Evolutionary conservation across 2,888 invertebrate genomes (phyloP).

Genomic region (Torymus tubicola): DNA sequence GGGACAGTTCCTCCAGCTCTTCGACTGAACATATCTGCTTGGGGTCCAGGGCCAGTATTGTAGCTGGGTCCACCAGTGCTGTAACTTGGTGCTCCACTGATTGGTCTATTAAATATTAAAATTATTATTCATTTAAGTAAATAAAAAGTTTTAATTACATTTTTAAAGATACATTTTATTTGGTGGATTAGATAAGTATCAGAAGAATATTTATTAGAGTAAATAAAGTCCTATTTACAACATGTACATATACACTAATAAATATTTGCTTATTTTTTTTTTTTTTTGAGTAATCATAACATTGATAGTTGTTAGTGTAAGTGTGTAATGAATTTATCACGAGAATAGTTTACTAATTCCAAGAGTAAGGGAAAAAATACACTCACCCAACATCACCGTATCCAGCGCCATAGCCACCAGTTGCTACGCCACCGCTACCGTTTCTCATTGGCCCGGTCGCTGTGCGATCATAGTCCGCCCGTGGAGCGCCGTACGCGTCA

Average conservation of each 20-base stretch:
- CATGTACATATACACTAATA: too few relatives aligned
- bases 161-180: too few relatives aligned
- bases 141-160: neutral
- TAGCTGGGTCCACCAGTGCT: slow-evolving; percentile 70
- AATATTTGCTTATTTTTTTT: too few relatives aligned
- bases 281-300: too few relatives aligned
- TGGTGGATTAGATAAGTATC: too few relatives aligned
- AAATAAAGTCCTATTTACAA: too few relatives aligned
- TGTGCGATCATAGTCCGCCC: slow-evolving; percentile 73
- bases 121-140: slow-evolving; percentile 38
- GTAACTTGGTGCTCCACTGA: slow-evolving; percentile 73
- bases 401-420: slow-evolving; percentile 72
- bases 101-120: slow-evolving; percentile 67
- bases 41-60: slow-evolving; percentile 73
- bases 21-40: slow-evolving; percentile 75
- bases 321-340: too few relatives aligned
- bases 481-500: slow-evolving; percentile 70
- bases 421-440: slow-evolving; percentile 71
- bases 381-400: slow-evolving; percentile 74
- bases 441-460: slow-evolving; percentile 74
- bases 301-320: too few relatives aligned
- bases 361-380: neutral
- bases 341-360: too few relatives aligned
- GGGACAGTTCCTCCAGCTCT: slow-evolving; percentile 73
- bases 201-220: too few relatives aligned